These are phyloP conservation scores for Rhopalosiphum padi DNA, from an alignment of 1,140 invertebrate species.

Conservation along the genomic window DNA sequence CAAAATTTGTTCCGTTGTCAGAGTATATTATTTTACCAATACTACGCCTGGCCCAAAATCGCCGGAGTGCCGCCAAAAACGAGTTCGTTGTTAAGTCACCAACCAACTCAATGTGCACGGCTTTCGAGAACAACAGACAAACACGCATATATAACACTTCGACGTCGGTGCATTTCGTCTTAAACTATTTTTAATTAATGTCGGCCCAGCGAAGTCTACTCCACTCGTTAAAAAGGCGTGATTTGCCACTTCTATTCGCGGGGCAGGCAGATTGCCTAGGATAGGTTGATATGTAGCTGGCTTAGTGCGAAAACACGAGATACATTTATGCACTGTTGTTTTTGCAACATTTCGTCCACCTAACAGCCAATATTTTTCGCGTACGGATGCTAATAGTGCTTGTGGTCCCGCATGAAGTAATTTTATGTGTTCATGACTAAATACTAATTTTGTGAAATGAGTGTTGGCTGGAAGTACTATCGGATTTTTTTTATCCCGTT, in stretches of 20 bases:
- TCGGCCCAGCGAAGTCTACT: conserved; percentile 64
- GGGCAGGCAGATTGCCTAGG: conserved; percentile 63
- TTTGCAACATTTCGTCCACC: conserved; percentile 59
- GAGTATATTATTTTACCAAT: conserved; percentile 61
- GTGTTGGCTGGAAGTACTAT: conserved; percentile 58
- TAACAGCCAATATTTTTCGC: conserved; percentile 62
- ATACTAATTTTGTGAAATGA: conserved; percentile 63
- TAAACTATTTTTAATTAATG: conserved; percentile 62
- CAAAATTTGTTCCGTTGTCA: conserved; percentile 64
- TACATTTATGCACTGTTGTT: conserved; percentile 61
- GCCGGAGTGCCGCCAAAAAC: conserved; percentile 63
- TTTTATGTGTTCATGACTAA: conserved; percentile 61
- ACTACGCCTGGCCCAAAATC: conserved; percentile 64
- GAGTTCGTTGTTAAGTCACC: conserved; percentile 63
- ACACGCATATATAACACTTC: conserved; percentile 64
- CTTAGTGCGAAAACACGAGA: conserved; percentile 61
- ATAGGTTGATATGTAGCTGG: conserved; percentile 56
- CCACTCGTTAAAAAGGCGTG: conserved; percentile 60
- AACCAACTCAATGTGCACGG: conserved; percentile 65
- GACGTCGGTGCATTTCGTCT: conserved; percentile 59
- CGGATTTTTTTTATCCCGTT: conserved; percentile 58
- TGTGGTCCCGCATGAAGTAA: conserved; percentile 62
- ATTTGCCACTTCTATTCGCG: conserved; percentile 59
- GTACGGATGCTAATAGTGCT: conserved; percentile 59
- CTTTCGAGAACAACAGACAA: conserved; percentile 64